phyloP scores from a whole-genome alignment of 2,113 vertebrate species.

The Polypterus bichir region DNA sequence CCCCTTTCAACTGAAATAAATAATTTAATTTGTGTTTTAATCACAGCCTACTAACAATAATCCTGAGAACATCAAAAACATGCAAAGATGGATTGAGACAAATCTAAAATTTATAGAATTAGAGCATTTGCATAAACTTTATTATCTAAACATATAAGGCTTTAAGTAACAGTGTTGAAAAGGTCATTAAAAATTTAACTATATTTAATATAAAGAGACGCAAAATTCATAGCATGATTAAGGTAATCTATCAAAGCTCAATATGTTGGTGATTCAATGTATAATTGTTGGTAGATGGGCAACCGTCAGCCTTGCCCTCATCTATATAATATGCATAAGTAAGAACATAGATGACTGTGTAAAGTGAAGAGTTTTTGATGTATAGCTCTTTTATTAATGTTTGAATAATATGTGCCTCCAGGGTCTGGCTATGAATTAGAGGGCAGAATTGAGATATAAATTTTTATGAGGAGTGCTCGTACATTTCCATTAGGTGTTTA shows the following conservation, averaged over 20 bases:
- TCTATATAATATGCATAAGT: constrained; percentile 77
- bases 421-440: constrained; percentile 89
- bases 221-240: constrained; percentile 55
- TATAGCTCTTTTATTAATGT: constrained; percentile 94
- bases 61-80: constrained; percentile 43
- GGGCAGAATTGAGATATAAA: constrained; percentile 81
- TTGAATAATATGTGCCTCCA: constrained; percentile 95
- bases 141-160: constrained; percentile 78
- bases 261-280: constrained; percentile 63
- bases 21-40: constrained; percentile 59
- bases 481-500: constrained; percentile 90
- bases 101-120: constrained; percentile 98
- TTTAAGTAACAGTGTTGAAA: constrained; percentile 65
- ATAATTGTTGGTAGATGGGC: constrained; percentile 76
- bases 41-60: constrained; percentile 54
- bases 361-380: constrained; percentile 73
- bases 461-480: constrained; percentile 92
- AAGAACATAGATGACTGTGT: constrained; percentile 54
- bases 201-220: constrained; percentile 49
- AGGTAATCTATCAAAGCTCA: constrained; percentile 70
- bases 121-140: constrained; percentile 83
- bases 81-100: constrained; percentile 72
- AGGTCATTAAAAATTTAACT: constrained; percentile 80
- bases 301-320: constrained; percentile 47
- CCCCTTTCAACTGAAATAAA: constrained; percentile 37